Base-by-base conservation (phyloP, 2,113 vertebrate species). In the Delphinus delphis region DNA sequence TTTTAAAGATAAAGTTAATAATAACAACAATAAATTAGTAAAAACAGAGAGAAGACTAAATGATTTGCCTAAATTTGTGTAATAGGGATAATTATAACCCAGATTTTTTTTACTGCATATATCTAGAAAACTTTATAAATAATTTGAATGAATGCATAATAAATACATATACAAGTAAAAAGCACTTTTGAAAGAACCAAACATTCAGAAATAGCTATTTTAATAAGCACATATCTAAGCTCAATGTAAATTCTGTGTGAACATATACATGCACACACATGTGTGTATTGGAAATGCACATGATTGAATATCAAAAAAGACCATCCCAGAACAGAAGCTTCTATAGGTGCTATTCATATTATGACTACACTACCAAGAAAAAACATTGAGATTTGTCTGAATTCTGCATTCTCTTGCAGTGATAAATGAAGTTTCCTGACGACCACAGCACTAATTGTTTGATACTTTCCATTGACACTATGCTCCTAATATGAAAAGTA, bases 71-170 rank as follows among this genome's bases (percentile, higher is more conserved):
- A 10, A 76, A 60, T 88, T 91, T 13, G 53, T 41, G 26, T 79
- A 47, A 3, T 79, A 5, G n/a, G 25, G 9, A 38, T 84, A 21
- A 84, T 26, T 89, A 60, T 80, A 84, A 83, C 1, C 17, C 12
- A 90, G 33, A 63, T 41, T 50, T 92, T 79, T 77, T 62, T 88
- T 53, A 38, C 31, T 36, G 6, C 3, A 8, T 87, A 8, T 53
- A 36, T 70, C n/a, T 82, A 93, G 73, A 76, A 76, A 47, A 82
- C 10, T 62, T 96, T 83, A 47, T 53, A 92, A 94, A 18, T 92
- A 79, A 58, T 55, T 93, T 55, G 62, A 85, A 73, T 44, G 55
- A 50, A 58, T 65, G 5, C 1, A n/a, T 58, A 88, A 36, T 62
- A 76, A 85, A 60, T 14, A 33, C 13, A 89, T 65, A 47, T 21